Evolutionary conservation across 2,113 vertebrate species (phyloP).

Genomic region (Acanthochromis polyacanthus): DNA sequence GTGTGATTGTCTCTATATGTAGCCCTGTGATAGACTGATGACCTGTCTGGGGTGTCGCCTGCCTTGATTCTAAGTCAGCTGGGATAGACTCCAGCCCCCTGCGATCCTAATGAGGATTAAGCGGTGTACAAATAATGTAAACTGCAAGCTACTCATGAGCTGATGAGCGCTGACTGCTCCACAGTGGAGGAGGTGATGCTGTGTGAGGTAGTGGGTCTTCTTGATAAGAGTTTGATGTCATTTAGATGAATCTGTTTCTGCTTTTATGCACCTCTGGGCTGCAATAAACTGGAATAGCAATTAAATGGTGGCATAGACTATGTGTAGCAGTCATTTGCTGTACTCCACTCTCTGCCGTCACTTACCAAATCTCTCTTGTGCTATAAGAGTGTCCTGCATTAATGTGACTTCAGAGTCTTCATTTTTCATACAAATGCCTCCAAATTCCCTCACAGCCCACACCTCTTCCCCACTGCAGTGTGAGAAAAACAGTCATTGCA

Average conservation of each 20-base stretch:
- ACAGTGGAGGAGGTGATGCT: background rate
- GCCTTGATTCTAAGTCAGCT: no score
- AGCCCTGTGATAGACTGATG: no score
- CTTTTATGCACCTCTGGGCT: background rate
- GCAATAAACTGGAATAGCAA: background rate
- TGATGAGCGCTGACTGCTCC: background rate
- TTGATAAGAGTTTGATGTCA: conserved; percentile 2
- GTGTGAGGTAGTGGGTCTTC: background rate
- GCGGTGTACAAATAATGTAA: no score
- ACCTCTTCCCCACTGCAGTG: background rate
- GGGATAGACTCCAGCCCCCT: no score
- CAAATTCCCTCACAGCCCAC: background rate
- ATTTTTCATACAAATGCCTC: conserved; percentile 8
- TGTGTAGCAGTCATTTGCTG: background rate
- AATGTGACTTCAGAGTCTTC: background rate
- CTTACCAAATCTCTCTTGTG: background rate
- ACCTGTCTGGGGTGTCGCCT: no score
- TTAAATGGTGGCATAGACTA: conserved; percentile 17
- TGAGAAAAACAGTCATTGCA: conserved; percentile 22
- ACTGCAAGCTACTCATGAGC: background rate
- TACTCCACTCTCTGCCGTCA: background rate
- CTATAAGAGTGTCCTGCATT: background rate
- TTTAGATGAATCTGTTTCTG: conserved; percentile 9
- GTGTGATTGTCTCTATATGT: no score
- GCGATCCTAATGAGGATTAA: no score